phyloP scores from a whole-genome alignment of 35 echinoderm and acorn worm species.

The Lytechinus pictus region DNA sequence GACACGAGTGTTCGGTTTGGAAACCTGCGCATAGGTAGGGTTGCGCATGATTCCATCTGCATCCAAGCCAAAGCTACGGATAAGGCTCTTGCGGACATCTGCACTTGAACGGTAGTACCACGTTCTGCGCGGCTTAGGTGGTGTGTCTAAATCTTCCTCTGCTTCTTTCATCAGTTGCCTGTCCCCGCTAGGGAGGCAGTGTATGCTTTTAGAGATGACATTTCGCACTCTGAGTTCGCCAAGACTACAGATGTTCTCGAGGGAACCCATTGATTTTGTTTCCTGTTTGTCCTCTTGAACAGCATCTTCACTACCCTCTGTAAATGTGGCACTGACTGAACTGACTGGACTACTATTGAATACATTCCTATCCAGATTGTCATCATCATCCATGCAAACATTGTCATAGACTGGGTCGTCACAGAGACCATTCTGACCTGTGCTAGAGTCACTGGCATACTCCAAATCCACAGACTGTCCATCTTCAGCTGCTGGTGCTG shows the following conservation, averaged over 20 bases:
- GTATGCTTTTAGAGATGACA: conserved; percentile 42
- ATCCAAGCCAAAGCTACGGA: conserved; percentile 51
- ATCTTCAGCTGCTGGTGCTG: conserved; percentile 40
- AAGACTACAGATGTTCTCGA: conserved; percentile 60
- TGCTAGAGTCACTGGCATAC: conserved; percentile 48
- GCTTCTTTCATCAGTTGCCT: conserved; percentile 20
- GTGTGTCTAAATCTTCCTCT: conserved; percentile 31
- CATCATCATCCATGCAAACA: conserved; percentile 51
- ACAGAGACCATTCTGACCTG: conserved; percentile 34
- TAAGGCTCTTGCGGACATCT: conserved; percentile 75
- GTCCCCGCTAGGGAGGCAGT: conserved; percentile 39
- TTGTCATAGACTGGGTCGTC: conserved; percentile 45
- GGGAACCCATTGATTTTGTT: conserved; percentile 57
- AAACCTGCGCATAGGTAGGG: conserved; percentile 70
- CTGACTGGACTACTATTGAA: conserved; percentile 67
- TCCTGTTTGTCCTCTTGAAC: conserved; percentile 45
- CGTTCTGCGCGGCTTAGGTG: conserved; percentile 82
- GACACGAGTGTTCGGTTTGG: conserved; percentile 45
- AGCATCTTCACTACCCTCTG: conserved; percentile 59
- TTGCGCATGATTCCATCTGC: conserved; percentile 51
- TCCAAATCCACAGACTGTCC: conserved; percentile 45
- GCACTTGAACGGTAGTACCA: conserved; percentile 91
- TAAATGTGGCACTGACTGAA: conserved; percentile 60
- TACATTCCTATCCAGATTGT: conserved; percentile 40
- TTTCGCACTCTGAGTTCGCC: conserved; percentile 50